Percentiles rank a stretch among this genome's conserved stretches.
These are phyloP conservation scores for Aphelocoma coerulescens DNA, from an alignment of 2,113 vertebrate genomes.

Conservation along the genomic window DNA sequence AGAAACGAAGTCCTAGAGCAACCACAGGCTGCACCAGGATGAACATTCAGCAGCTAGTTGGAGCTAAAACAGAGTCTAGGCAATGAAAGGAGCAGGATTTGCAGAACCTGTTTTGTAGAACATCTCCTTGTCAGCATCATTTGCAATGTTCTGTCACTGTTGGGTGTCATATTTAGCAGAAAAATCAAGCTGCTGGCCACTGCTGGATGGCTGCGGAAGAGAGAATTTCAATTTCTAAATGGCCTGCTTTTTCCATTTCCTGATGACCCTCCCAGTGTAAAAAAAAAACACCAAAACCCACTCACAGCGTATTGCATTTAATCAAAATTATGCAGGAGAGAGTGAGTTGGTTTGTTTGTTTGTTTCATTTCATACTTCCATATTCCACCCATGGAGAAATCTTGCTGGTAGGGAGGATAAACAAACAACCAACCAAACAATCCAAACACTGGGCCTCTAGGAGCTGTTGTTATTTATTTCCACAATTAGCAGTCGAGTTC, in stretches of 20 bases:
- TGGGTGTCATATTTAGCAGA: neutral
- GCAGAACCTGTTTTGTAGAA: neutral
- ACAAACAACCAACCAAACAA: slow-evolving; percentile 49
- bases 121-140: neutral
- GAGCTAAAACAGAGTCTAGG: neutral
- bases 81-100: neutral
- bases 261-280: neutral
- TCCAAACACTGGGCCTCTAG: slow-evolving; percentile 55
- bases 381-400: slow-evolving; percentile 56
- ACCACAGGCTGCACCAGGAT: accelerated
- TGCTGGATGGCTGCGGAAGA: neutral
- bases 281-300: neutral
- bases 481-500: slow-evolving; percentile 67
- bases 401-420: slow-evolving; percentile 61
- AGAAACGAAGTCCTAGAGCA: neutral
- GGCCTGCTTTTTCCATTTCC: neutral
- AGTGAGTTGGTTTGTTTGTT: neutral
- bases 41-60: neutral
- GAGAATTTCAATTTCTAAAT: neutral
- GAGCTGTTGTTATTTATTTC: slow-evolving; percentile 66
- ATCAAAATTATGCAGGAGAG: neutral
- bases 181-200: neutral
- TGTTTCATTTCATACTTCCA: slow-evolving; percentile 37
- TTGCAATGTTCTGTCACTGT: accelerated
- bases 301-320: neutral